Percentiles rank a stretch among this genome's conserved stretches.
These are phyloP conservation scores for Campodea augens DNA, from an alignment of 1,140 invertebrate species.

Conservation along the genomic window DNA sequence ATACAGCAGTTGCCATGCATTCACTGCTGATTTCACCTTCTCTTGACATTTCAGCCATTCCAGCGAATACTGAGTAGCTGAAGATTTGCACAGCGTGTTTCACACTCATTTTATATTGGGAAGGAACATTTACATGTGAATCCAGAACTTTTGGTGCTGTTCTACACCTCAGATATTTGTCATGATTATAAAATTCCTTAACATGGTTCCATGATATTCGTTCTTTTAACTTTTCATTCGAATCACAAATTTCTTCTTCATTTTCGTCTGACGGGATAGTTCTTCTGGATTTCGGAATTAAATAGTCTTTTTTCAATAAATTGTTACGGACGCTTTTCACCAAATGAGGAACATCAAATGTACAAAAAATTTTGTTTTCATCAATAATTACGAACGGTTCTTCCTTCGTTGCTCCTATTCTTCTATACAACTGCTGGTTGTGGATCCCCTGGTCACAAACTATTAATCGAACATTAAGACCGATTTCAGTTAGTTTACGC, in stretches of 20 bases:
- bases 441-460: not conserved
- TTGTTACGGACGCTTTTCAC: not conserved
- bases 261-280: no score
- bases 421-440: not conserved
- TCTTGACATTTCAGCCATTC: no score
- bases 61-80: not conserved
- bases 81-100: not conserved
- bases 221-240: not conserved
- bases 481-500: not conserved
- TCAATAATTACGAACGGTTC: not conserved
- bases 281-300: no score
- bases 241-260: no score
- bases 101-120: not conserved
- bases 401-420: not conserved
- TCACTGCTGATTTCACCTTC: no score
- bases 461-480: not conserved
- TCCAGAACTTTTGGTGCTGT: not conserved
- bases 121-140: not conserved
- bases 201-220: not conserved
- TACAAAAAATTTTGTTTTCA: not conserved
- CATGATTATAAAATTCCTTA: not conserved
- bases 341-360: not conserved
- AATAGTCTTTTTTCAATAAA: not conserved
- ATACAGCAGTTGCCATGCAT: no score
- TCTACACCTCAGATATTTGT: not conserved